phyloP scores from a whole-genome alignment of 1,140 invertebrate species.

The Amyelois transitella region DNA sequence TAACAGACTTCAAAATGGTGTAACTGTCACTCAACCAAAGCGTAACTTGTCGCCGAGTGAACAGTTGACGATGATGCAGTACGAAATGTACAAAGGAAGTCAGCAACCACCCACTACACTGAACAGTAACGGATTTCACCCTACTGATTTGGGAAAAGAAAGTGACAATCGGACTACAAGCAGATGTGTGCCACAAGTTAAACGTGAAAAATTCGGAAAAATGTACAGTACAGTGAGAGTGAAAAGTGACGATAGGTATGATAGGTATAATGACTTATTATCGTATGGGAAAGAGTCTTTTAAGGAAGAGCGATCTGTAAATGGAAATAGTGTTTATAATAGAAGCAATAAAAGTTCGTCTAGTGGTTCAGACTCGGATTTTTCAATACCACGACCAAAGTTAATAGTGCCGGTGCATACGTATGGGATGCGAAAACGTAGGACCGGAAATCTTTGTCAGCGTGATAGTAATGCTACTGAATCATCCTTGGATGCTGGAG shows the following conservation, averaged over 20 bases:
- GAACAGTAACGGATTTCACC: slow-evolving; percentile 45
- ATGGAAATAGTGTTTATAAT: slow-evolving; percentile 61
- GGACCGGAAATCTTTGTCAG: slow-evolving; percentile 82
- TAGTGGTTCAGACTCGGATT: slow-evolving; percentile 77
- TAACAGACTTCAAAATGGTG: slow-evolving; percentile 44
- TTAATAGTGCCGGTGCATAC: slow-evolving; percentile 91
- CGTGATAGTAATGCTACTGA: slow-evolving; percentile 63
- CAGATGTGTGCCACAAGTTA: slow-evolving; percentile 53
- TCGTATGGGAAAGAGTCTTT: slow-evolving; percentile 45
- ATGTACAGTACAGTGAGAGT: slow-evolving; percentile 71
- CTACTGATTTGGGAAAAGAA: slow-evolving; percentile 49
- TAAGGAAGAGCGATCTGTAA: slow-evolving; percentile 63
- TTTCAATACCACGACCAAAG: slow-evolving; percentile 87
- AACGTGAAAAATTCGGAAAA: slow-evolving; percentile 64
- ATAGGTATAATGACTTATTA: slow-evolving; percentile 63
- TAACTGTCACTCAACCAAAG: slow-evolving; percentile 72
- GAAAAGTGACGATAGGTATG: slow-evolving; percentile 68
- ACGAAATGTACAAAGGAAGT: slow-evolving; percentile 56
- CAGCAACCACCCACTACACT: slow-evolving; percentile 36
- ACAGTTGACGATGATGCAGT: slow-evolving; percentile 68
- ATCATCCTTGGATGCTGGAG: slow-evolving; percentile 56
- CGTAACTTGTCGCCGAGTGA: slow-evolving; percentile 70
- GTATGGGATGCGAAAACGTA: slow-evolving; percentile 83
- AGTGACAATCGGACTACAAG: slow-evolving; percentile 69
- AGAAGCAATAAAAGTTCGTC: slow-evolving; percentile 68